Conservation (phyloP, 2,113 vertebrate genomes). For the Clarias batrachus region DNA sequence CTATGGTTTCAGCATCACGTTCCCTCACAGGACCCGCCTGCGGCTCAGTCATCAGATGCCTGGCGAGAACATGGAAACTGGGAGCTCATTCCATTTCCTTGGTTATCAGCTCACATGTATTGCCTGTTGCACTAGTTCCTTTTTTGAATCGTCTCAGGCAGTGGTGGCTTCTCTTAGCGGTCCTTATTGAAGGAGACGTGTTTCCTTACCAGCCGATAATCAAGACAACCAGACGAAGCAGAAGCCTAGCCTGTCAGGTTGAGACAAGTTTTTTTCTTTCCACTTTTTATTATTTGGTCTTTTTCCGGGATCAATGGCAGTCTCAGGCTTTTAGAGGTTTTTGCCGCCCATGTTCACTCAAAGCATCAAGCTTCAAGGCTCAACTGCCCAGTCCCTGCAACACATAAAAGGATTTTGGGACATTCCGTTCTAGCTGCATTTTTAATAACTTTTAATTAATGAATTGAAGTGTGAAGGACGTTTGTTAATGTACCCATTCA, state of each 20-base stretch:
- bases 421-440: background rate
- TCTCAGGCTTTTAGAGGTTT: conserved; percentile 1
- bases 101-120: background rate
- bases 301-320: background rate
- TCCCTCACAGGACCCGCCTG: background rate
- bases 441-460: conserved; percentile 39
- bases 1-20: background rate
- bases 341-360: background rate
- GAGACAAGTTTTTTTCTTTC: background rate
- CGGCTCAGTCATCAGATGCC: background rate
- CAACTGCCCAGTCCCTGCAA: background rate
- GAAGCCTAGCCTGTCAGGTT: background rate
- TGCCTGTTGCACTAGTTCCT: background rate
- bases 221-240: background rate
- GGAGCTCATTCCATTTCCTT: conserved; percentile 11
- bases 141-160: background rate
- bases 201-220: conserved; percentile 4
- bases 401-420: background rate
- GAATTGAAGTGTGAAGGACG: conserved; percentile 57
- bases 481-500: conserved; percentile 32
- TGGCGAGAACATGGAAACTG: background rate
- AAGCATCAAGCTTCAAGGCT: conserved; percentile 25
- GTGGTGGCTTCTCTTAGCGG: conserved; percentile 14
- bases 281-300: background rate
- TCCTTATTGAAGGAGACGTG: background rate